Evolutionary conservation across 2,888 invertebrate species (phyloP), one percentile per base, ranked within the genome.

Genomic region (Galerucella nymphaeae): DNA sequence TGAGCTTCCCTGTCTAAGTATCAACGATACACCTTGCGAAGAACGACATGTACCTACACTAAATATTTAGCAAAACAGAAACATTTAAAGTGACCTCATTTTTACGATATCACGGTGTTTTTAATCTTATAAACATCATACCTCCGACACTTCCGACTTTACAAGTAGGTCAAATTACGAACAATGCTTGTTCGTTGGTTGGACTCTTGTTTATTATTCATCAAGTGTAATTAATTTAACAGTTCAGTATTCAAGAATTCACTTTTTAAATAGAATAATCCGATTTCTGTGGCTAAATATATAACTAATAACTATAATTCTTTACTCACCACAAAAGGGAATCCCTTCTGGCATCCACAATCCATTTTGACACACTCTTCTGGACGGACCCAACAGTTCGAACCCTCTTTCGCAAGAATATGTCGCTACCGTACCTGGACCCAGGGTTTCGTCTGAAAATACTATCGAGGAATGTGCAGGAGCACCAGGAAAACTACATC

Each of bases 351-450:
- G 97, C 9, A 90, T 86, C 97, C 97, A 97, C 57, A 90, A 90
- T 13, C 93, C 94, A 79, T 92, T 90, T 63, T 91, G 91, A 83
- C 97, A 97, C 18, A 92, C 89, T 75, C 96, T 88, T 75, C 95
- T 87, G 1, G 94, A 90, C 0, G 96, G 96, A 0, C 97, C 97
- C n/a, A 97, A 89, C 1, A 97, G 90, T 85, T 97, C 96, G 84
- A 96, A 97, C 14, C 96, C 96, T 55, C 93, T 88, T 84, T 97
- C 97, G 82, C 97, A 97, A 57, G 91, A 89, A 85, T 97, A 97
- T 0, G 93, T 92, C 14, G 96, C 96, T 13, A 94, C 91, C 0
- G 93, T 90, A 14, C 92, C 93, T 5, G 87, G 85, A 10, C 88
- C 88, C 57, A 89, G 82, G 61, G 87, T 87, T 57, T 90, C 92